Base-by-base conservation (phyloP, 2,113 vertebrate species). In the Larimichthys polyactis region DNA sequence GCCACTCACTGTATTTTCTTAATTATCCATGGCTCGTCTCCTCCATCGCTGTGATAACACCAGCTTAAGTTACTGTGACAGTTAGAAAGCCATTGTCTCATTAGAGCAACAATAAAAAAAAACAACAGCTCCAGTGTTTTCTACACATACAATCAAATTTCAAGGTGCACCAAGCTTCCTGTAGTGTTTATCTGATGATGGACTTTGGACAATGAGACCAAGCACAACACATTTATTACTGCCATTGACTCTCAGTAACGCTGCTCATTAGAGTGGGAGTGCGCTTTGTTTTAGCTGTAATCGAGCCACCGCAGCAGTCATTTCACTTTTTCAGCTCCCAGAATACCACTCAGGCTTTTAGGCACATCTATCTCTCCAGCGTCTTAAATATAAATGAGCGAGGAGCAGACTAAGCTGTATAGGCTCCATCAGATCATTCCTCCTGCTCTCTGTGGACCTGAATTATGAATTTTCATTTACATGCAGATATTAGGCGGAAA, bases 311-410 rank as follows among this genome's bases (percentile, higher is more conserved):
- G 43, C 78, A 65, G 67, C 32, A 83, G 49, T 75, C 52, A 36
- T 77, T 84, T 75, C 32, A 49, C 60, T 82, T 75, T 69, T 59
- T 87, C 67, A 46, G 84, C 72, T 76, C 78, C 71, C 85, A 79
- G 66, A 87, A 82, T 79, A 74, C 75, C 75, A 64, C 70, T 73
- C 51, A 58, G 85, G 63, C 88, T 86, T 74, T 90, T 57, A 74
- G 81, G 84, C 78, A 64, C 74, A 82, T 73, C 63, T 62, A 52
- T 89, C 78, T 81, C 85, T 82, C 75, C 90, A 86, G 84, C 52
- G 57, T 74, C 73, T 89, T 66, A 90, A 92, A 90, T 89, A 91
- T 93, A 83, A 83, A 93, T 90, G 91, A 90, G 85, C 54, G 36
- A 60, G 58, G 63, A 76, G 59, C 70, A 24, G 65, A 43, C 19